Evolutionary conservation across 2,888 invertebrate genomes (phyloP), one percentile per base, ranked within the genome.

Genomic region (Myopa testacea): DNA sequence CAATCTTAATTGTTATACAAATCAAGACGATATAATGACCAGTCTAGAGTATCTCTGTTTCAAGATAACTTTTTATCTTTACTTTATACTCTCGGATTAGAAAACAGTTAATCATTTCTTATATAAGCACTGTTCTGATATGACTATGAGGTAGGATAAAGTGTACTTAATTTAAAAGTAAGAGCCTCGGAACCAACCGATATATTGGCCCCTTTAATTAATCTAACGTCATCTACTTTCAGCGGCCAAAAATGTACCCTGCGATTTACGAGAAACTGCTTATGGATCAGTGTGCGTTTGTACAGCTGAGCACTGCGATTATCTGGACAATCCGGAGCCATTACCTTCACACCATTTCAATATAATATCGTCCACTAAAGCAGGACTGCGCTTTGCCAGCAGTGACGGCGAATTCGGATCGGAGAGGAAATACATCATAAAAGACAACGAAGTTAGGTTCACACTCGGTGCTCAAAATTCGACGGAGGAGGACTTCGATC

Each of bases 261-360:
- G 89, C 75, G 82, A 82, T 75, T 80, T 86, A 12, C 83, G 85
- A 14, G 77, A 82, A 75, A 85, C 86, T 0, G 80, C 82, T 0
- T 82, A 84, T 76, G 89, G 89, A 7, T 88, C 89, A 14, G 93
- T 95, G 0, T 96, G 95, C 84, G 94, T 95, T 7, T 96, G 95
- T 85, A 92, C 93, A 83, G 89, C 91, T 0, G 91, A 90, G 0
- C 93, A 93, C 85, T 96, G 95, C 84, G 95, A 95, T 87, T 92
- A 91, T 26, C 88, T 93, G 72, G 91, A 92, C 34, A 89, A 91
- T 65, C 90, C 92, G 6, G 81, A 86, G 1, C 90, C 91, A 0
- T 85, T 85, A 4, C 86, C 88, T 1, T 85, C 87, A 6, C 90
- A 90, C 0, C 84, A 87, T 76, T 92, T 90, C 83, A 86, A 92